These are phyloP conservation scores for Ctenopoma multispine DNA, from an alignment of 2,797 vertebrate species.

Conservation along the genomic window DNA sequence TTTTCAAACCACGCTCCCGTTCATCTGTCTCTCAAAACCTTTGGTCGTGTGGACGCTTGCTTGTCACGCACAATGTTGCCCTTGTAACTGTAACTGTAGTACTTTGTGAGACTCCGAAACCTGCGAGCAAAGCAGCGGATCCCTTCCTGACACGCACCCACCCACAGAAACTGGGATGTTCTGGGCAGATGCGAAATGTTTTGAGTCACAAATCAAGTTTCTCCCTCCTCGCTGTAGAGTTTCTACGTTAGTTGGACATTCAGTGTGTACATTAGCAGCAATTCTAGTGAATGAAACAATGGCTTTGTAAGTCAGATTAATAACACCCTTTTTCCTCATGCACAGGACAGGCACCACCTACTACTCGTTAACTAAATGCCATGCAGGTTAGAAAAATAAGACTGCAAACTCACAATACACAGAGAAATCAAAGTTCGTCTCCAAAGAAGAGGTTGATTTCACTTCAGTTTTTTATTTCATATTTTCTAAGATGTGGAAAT, in stretches of 20 bases:
- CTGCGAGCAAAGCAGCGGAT: constrained; percentile 38
- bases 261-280: constrained; percentile 83
- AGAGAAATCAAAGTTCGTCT: constrained; percentile 83
- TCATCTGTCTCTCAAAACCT: constrained; percentile 72
- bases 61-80: constrained; percentile 69
- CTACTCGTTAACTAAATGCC: constrained; percentile 65
- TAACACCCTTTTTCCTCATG: constrained; percentile 74
- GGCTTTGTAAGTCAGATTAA: constrained; percentile 75
- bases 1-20: constrained; percentile 55
- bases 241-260: constrained; percentile 79
- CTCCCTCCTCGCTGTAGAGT: constrained; percentile 51
- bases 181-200: constrained; percentile 1
- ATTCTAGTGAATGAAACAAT: constrained; percentile 76
- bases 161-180: constrained; percentile 39
- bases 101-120: constrained; percentile 53
- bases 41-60: constrained; percentile 74
- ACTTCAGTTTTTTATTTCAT: constrained; percentile 86
- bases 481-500: constrained; percentile 88
- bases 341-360: constrained; percentile 75
- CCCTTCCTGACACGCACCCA: constrained; percentile 40
- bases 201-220: constrained; percentile 52
- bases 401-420: constrained; percentile 82
- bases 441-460: constrained; percentile 84
- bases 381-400: constrained; percentile 82
- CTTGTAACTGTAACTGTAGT: constrained; percentile 35